phyloP scores from a whole-genome alignment of 2,797 vertebrate species.

The Neopelma chrysocephalum region DNA sequence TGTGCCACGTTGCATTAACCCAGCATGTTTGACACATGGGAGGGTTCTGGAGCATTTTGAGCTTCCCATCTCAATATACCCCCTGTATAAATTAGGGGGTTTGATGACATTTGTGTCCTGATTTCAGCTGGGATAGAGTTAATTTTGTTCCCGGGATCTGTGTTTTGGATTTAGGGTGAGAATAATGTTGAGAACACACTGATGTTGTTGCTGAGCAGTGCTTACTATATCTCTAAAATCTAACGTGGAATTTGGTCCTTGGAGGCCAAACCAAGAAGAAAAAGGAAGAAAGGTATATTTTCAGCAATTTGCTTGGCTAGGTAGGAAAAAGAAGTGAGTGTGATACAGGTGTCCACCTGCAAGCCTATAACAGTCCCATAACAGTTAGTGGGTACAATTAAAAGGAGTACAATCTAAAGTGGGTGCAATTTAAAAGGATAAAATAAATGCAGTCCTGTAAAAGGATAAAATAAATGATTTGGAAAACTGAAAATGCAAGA shows the following conservation, averaged over 20 bases:
- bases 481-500: neutral
- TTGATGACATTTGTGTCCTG: neutral
- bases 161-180: neutral
- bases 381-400: neutral
- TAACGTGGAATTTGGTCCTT: neutral
- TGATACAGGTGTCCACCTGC: neutral
- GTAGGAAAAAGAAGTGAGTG: neutral
- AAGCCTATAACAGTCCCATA: neutral
- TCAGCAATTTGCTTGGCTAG: neutral
- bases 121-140: neutral
- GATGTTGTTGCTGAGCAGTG: neutral
- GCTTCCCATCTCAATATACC: neutral
- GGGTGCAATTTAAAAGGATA: neutral
- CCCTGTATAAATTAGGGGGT: accelerated
- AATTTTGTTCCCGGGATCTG: neutral
- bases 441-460: neutral
- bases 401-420: neutral
- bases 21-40: neutral
- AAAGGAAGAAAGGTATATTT: neutral
- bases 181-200: neutral
- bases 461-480: neutral
- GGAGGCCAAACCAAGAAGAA: neutral
- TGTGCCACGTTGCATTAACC: neutral
- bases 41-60: neutral
- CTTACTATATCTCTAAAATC: neutral